These are phyloP conservation scores for Dinothrombium tinctorium DNA, from an alignment of 1,140 invertebrate species.

Conservation along the genomic window DNA sequence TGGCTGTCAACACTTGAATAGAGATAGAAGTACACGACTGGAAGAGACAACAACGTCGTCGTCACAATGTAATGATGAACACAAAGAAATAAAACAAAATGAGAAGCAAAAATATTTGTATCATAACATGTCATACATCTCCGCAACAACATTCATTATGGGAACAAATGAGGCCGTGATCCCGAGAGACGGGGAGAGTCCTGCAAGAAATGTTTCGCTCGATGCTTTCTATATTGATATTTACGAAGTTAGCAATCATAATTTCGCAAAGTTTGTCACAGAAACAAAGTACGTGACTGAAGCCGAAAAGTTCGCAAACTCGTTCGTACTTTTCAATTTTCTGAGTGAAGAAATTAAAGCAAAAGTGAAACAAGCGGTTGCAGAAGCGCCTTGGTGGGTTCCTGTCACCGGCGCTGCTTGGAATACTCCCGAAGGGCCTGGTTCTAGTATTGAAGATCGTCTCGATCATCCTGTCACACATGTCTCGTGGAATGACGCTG, in stretches of 20 bases:
- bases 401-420: slow-evolving; percentile 49
- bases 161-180: slow-evolving; percentile 61
- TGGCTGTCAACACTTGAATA: no score
- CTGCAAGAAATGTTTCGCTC: slow-evolving; percentile 39
- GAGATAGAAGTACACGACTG: no score
- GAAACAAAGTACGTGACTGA: slow-evolving; percentile 56
- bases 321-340: slow-evolving; percentile 64
- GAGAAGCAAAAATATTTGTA: no score
- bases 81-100: no score
- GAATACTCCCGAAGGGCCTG: slow-evolving; percentile 55
- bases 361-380: slow-evolving; percentile 33
- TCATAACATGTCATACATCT: no score
- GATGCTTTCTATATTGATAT: slow-evolving; percentile 57
- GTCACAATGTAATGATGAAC: no score
- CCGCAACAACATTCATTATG: slow-evolving; percentile 39
- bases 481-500: slow-evolving; percentile 82
- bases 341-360: slow-evolving; percentile 39
- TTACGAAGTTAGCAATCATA: slow-evolving; percentile 56
- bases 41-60: no score
- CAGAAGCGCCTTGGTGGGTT: slow-evolving; percentile 72
- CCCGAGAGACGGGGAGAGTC: slow-evolving; percentile 48
- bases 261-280: slow-evolving; percentile 49
- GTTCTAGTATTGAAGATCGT: slow-evolving; percentile 37
- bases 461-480: slow-evolving; percentile 74
- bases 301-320: slow-evolving; percentile 74